Conservation (phyloP, 2,113 vertebrate genomes). For the Psilopsiagon aymara region DNA sequence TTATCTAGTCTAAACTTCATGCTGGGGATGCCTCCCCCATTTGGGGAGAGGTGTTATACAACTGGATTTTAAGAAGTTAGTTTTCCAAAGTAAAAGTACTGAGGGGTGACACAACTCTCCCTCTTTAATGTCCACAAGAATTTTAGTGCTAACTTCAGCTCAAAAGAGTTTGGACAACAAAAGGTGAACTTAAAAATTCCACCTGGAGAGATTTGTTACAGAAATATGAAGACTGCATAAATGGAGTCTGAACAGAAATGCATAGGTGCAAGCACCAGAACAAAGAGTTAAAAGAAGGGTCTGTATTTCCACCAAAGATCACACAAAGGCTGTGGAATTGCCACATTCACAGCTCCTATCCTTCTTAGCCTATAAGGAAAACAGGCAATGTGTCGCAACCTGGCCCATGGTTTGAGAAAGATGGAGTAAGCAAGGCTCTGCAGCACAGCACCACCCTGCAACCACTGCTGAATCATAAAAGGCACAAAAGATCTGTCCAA, state of each 20-base stretch:
- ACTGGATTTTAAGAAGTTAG: not conserved
- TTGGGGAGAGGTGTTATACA: not conserved
- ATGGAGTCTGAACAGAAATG: not conserved
- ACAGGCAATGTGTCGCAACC: not conserved
- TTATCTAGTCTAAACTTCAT: not conserved
- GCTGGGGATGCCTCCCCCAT: not conserved
- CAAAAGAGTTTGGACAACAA: not conserved
- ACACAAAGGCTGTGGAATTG: not conserved
- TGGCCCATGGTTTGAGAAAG: not conserved
- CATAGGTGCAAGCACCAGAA: not conserved
- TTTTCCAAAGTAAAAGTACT: not conserved
- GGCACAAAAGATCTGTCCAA: not conserved
- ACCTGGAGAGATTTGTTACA: not conserved
- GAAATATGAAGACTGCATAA: not conserved
- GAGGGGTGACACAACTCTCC: not conserved
- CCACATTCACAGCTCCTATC: not conserved
- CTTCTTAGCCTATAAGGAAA: not conserved
- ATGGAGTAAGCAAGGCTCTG: not conserved
- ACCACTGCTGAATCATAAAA: not conserved
- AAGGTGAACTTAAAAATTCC: not conserved
- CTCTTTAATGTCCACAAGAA: not conserved
- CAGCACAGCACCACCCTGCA: not conserved
- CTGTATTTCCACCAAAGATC: not conserved
- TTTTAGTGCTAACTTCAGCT: not conserved
- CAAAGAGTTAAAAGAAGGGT: not conserved